Evolutionary conservation across 2,113 vertebrate genomes (phyloP).

Genomic region (Aegotheles bennettii): DNA sequence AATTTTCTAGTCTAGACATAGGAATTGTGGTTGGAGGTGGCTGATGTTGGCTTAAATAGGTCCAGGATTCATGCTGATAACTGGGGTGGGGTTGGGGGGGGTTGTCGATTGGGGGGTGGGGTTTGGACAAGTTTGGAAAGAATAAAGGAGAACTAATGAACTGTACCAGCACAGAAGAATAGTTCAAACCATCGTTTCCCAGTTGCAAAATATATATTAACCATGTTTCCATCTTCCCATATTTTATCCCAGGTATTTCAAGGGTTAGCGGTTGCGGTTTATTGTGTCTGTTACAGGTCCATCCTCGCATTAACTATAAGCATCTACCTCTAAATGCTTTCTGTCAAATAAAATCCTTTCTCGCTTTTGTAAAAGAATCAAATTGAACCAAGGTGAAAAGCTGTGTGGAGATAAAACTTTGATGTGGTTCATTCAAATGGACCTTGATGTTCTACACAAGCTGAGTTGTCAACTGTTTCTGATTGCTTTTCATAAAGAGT

Average conservation of each 20-base stretch:
- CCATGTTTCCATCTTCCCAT: not conserved
- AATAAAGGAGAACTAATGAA: not conserved
- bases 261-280: fast-evolving
- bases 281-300: not conserved
- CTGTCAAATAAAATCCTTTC: not conserved
- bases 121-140: not conserved
- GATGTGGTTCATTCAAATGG: not conserved
- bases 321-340: not conserved
- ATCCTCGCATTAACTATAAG: not conserved
- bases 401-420: not conserved
- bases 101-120: not conserved
- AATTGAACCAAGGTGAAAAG: not conserved
- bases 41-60: not conserved
- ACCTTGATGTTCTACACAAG: not conserved
- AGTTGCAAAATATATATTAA: not conserved
- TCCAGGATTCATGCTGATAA: not conserved
- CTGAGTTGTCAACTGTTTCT: not conserved
- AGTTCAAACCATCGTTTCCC: not conserved
- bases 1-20: not conserved
- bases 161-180: not conserved
- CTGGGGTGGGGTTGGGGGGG: not conserved
- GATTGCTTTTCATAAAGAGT: not conserved
- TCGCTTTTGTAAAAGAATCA: not conserved
- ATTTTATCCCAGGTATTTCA: not conserved
- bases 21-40: not conserved